Evolutionary conservation across 2,797 vertebrate species (phyloP).

Genomic region (Argyrosomus regius): DNA sequence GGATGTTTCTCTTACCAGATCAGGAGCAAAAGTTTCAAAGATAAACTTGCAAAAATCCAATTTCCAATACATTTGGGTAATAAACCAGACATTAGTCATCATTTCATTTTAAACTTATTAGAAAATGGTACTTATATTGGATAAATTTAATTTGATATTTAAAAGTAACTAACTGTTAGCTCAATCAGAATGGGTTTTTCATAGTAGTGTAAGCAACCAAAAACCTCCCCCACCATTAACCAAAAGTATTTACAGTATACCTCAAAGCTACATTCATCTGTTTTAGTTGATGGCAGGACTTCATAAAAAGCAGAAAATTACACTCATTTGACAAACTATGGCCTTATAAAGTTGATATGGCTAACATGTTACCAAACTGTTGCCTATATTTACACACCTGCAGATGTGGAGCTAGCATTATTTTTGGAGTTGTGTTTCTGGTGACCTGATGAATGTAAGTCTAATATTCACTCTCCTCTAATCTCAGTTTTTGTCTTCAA

Average conservation of each 20-base stretch:
- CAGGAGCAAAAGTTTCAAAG: background rate
- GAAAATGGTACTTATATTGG: background rate
- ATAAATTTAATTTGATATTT: background rate
- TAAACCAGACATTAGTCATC: background rate
- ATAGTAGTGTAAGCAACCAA: background rate
- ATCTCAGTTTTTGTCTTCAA: background rate
- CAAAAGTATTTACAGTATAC: background rate
- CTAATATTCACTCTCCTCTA: background rate
- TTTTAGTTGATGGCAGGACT: background rate
- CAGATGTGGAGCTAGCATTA: background rate
- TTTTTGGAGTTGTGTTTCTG: slow-evolving; percentile 14
- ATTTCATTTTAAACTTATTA: background rate
- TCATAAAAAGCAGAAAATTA: background rate
- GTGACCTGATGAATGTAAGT: slow-evolving; percentile 40
- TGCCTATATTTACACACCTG: slow-evolving; percentile 3
- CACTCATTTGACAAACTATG: background rate
- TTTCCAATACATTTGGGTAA: background rate
- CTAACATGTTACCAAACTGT: background rate
- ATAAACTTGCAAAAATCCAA: background rate
- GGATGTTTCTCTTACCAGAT: background rate
- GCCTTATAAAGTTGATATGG: background rate
- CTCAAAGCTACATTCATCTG: background rate
- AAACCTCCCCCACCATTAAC: slow-evolving; percentile 7
- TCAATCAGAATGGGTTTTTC: background rate
- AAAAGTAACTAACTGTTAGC: background rate